Percentiles rank a stretch among this genome's conserved stretches.
These are phyloP conservation scores for Lasioglossum pauxillum DNA, from an alignment of 2,888 invertebrate genomes.

Conservation along the genomic window DNA sequence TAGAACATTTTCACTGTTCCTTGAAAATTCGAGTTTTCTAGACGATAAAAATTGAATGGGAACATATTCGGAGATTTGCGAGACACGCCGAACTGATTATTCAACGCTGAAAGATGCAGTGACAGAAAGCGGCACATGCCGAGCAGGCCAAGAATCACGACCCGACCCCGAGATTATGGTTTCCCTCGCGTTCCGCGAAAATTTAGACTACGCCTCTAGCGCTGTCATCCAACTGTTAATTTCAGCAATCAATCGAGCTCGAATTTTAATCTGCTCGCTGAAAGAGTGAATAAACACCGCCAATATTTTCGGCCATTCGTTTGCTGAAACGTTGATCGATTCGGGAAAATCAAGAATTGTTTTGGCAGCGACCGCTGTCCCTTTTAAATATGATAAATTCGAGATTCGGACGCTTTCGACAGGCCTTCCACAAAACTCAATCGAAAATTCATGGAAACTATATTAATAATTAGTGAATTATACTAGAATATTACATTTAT, in stretches of 20 bases:
- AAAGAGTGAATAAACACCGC: conserved; percentile 36
- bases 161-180: conserved; percentile 74
- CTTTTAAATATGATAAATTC: background rate
- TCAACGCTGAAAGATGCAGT: conserved; percentile 38
- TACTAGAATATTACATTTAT: background rate
- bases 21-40: background rate
- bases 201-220: conserved; percentile 43
- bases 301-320: background rate
- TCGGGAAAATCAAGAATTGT: background rate
- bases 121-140: conserved; percentile 54
- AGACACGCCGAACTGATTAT: conserved; percentile 33
- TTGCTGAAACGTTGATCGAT: background rate
- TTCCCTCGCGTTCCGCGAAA: conserved; percentile 58
- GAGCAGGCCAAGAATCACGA: conserved; percentile 73
- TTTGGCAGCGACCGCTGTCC: background rate
- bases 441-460: background rate
- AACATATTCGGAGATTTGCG: background rate
- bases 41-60: background rate
- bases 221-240: conserved; percentile 20
- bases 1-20: background rate
- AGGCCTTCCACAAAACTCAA: background rate
- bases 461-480: background rate
- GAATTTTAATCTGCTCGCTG: conserved; percentile 38
- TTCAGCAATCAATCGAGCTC: conserved; percentile 30
- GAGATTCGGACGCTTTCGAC: background rate